Base-by-base conservation (phyloP, 1,140 invertebrate species). In the Dreissena rostriformis region DNA sequence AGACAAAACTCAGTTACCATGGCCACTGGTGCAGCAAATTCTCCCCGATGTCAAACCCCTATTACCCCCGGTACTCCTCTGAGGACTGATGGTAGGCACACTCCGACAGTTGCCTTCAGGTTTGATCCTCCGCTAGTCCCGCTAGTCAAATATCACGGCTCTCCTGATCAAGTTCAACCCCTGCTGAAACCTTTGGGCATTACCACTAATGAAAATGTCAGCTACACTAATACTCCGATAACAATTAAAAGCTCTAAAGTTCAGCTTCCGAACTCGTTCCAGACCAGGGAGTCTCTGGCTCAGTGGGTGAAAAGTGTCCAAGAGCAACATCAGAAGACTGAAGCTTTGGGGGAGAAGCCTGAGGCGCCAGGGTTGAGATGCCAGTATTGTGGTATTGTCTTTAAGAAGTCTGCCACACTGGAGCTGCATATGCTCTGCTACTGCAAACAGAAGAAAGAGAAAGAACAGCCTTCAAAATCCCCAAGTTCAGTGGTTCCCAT, bases 361-460 rank as follows among this genome's bases (percentile, higher is more conserved):
- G 39, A 39, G 39, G n/a, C n/a, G n/a, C 8, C 39, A 39, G 39
- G 39, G 2, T 39, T 61, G 57, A 61, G 51, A 15, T 79, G 77
- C 29, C 77, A 49, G 11, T 39, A 84, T 24, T 91, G 90, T 65
- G 84, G 85, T 52, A 82, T 87, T 52, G 85, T 84, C 5, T 91
- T 91, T 70, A 82, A 87, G 53, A 88, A 88, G 61, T 65, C 75
- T 28, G 84, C 87, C 63, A 88, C 86, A 22, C 80, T 91, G 49
- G 82, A 87, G 22, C 73, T 91, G 63, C 90, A 91, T 84, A 82
- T 82, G 63, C 55, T 79, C 29, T 88, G 84, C 29, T 89, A 91
- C 76, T 91, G 90, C 73, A 83, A 81, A n/a, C 70, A 63, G 6
- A 74, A 72, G 51, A 78, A 51, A 63, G 57, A 61, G 2, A 61